Evolutionary conservation across 2,113 vertebrate genomes (phyloP).

Genomic region (Nycticebus coucang): DNA sequence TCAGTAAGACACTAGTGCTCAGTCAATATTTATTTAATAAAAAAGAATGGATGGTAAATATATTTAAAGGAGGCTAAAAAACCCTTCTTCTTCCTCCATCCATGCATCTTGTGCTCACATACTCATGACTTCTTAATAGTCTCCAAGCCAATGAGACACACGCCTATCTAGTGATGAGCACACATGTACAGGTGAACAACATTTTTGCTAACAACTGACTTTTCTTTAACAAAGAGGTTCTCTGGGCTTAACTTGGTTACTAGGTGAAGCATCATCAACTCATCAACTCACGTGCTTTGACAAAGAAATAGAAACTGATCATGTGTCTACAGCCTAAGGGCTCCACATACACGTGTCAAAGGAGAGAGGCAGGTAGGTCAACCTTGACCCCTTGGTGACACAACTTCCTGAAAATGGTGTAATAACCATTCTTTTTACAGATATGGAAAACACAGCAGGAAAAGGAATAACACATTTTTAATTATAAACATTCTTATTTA

Average conservation of each 20-base stretch:
- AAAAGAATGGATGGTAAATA: background rate
- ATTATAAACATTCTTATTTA: conserved; percentile 87
- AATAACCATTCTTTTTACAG: conserved; percentile 70
- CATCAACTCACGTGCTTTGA: no score
- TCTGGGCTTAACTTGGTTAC: no score
- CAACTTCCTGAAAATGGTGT: conserved; percentile 64
- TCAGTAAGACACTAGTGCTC: background rate
- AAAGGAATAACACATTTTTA: conserved; percentile 82
- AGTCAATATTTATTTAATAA: background rate
- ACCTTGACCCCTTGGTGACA: background rate
- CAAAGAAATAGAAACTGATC: conserved; percentile 36
- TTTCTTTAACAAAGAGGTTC: no score
- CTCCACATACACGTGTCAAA: background rate
- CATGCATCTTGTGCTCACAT: background rate
- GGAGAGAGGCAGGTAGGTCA: background rate
- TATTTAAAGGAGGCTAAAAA: background rate
- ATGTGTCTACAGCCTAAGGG: background rate
- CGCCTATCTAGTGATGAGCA: conserved; percentile 15
- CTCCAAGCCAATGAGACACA: background rate
- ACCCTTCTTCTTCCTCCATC: background rate
- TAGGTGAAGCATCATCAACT: no score
- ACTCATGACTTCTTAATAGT: background rate
- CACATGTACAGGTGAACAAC: conserved; percentile 59
- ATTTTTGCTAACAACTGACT: conserved; percentile 10
- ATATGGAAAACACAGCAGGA: conserved; percentile 69